These are phyloP conservation scores for Bombus ignitus DNA, from an alignment of 1,140 invertebrate species.

Conservation along the genomic window DNA sequence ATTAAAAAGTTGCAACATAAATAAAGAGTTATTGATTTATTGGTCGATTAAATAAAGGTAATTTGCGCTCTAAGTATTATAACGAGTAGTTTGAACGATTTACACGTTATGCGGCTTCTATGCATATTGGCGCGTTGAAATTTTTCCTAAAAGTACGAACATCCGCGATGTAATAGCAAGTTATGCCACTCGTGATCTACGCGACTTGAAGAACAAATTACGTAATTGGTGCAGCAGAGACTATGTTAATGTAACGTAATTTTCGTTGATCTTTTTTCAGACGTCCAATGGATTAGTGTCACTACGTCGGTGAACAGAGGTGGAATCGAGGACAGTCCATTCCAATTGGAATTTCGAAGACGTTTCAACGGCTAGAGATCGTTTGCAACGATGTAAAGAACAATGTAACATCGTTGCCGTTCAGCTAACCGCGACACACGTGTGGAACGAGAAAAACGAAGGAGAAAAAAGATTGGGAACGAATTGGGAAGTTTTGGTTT, in stretches of 20 bases:
- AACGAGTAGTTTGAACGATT: not conserved
- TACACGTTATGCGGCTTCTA: too few relatives aligned
- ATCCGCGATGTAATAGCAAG: not conserved
- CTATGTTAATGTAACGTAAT: not conserved
- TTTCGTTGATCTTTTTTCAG: slow-evolving; percentile 12
- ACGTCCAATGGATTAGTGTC: slow-evolving; percentile 35
- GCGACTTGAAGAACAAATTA: not conserved
- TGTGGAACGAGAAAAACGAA: not conserved
- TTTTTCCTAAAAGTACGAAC: not conserved
- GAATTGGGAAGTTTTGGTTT: slow-evolving; percentile 38
- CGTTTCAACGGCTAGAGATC: not conserved
- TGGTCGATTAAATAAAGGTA: too few relatives aligned
- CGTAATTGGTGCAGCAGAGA: not conserved
- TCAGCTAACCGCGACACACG: slow-evolving; percentile 21
- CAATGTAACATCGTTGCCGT: slow-evolving; percentile 53
- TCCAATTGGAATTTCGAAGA: not conserved
- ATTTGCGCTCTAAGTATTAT: not conserved
- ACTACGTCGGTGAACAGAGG: not conserved
- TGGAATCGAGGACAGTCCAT: slow-evolving; percentile 7
- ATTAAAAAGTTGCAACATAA: too few relatives aligned
- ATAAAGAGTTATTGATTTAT: too few relatives aligned
- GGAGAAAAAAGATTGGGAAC: slow-evolving; percentile 2
- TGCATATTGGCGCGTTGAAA: not conserved
- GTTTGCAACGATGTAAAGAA: slow-evolving; percentile 58
- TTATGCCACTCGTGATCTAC: not conserved